phyloP scores from a whole-genome alignment of 2,113 vertebrate genomes.

The Varanus komodoensis region DNA sequence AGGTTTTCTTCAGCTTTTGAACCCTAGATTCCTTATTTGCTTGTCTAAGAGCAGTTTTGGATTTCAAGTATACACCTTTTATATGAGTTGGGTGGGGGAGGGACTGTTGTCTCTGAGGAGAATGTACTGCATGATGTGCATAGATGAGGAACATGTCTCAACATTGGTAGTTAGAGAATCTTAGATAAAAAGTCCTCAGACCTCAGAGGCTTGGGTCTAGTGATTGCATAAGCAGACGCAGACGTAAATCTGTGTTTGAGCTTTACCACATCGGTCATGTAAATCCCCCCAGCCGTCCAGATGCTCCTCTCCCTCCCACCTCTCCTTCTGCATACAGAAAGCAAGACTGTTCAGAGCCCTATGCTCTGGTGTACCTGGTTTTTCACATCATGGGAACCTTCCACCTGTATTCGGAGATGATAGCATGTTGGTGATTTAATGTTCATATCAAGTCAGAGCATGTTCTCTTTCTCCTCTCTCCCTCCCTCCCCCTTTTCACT shows the following conservation, averaged over 20 bases:
- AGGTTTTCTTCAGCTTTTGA: neutral
- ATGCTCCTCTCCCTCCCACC: neutral
- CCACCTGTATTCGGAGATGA: too few species aligned
- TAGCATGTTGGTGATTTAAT: too few species aligned
- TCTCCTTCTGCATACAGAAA: neutral
- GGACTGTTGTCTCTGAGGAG: neutral
- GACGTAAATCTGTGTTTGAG: neutral
- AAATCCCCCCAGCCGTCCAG: neutral
- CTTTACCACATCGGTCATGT: neutral
- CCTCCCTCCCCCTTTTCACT: too few species aligned
- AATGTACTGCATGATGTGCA: neutral
- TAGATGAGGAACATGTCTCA: neutral
- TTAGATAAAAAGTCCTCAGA: neutral
- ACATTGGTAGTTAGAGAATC: neutral
- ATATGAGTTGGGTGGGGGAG: neutral
- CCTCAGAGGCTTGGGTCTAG: neutral
- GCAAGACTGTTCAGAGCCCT: too few species aligned
- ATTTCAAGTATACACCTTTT: neutral
- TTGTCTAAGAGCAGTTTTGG: neutral
- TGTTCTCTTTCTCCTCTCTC: too few species aligned
- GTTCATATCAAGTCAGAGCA: too few species aligned
- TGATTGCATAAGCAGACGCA: neutral
- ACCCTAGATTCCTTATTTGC: neutral
- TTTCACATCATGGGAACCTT: too few species aligned
- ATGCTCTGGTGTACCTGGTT: too few species aligned